phyloP scores from a whole-genome alignment of 2,888 invertebrate species.

The Lasioglossum morio region DNA sequence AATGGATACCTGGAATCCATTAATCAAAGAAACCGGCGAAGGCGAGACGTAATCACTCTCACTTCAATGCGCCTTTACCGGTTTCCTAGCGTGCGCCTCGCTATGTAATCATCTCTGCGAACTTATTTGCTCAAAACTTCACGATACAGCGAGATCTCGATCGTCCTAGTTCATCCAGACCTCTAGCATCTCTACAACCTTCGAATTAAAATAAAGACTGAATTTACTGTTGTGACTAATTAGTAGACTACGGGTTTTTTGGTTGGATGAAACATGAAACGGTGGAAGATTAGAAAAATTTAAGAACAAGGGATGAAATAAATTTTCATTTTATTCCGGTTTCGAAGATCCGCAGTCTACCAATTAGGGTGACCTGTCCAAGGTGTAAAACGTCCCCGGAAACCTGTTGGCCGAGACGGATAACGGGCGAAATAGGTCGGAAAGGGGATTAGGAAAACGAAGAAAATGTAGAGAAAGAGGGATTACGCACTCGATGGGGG shows the following conservation, averaged over 20 bases:
- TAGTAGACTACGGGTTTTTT: too few species aligned
- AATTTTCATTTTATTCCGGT: too few species aligned
- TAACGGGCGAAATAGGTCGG: constrained; percentile 39
- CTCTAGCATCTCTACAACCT: too few species aligned
- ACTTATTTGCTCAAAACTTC: not conserved
- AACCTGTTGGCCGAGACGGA: constrained; percentile 41
- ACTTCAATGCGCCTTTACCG: not conserved
- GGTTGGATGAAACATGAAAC: too few species aligned
- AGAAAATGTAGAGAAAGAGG: not conserved
- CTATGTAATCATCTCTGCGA: not conserved
- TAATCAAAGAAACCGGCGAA: constrained; percentile 43
- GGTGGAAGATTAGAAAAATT: too few species aligned
- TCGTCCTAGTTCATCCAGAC: too few species aligned
- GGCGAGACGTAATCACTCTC: constrained; percentile 38
- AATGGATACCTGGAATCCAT: constrained; percentile 35
- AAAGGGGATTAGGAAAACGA: constrained; percentile 17
- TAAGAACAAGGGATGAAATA: too few species aligned
- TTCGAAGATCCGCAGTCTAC: too few species aligned
- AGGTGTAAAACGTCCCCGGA: not conserved
- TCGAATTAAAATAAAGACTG: too few species aligned
- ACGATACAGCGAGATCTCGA: too few species aligned
- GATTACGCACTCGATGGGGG: constrained; percentile 30
- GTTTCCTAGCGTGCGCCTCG: constrained; percentile 18
- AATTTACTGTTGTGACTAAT: too few species aligned
- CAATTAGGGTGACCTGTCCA: not conserved